Base-by-base conservation (phyloP, 2,113 vertebrate genomes). In the Vidua chalybeata region DNA sequence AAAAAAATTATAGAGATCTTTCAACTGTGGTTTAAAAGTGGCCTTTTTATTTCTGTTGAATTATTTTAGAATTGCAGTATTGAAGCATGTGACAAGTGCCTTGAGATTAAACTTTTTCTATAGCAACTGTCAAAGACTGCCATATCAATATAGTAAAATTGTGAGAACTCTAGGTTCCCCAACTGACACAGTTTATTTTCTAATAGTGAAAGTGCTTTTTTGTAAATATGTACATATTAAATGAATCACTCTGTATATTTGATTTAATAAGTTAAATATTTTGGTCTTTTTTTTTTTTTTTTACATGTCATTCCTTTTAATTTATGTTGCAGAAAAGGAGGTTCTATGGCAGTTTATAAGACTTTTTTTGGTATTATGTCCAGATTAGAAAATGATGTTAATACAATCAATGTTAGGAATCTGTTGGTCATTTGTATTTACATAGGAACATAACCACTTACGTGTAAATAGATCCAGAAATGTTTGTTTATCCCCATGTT, bases 241-340 rank as follows among this genome's bases (percentile, higher is more conserved):
- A 98, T 98, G 98, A 99, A 98, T 98, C 98, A 95, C 98, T 99
- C 98, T 99, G 99, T 99, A 99, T 99, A 99, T 99, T 99, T 99
- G 98, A 99, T 98, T 99, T 98, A 99, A 98, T 99, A 99, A 99
- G 98, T 98, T 99, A 99, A 98, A 98, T 96, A 97, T 98, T 98
- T 98, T 95, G 97, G 98, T 98, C 97, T 98, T 97, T 98, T 97
- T 35, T 35, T 97, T 94, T 94, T 54, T 58, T 97, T 98, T 97
- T 94, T 90, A 91, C 90, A 98, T 97, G 98, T 98, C 98, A 98
- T 98, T 99, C 98, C 98, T 98, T 98, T 98, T 98, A 97, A 95
- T 97, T 96, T 98, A 98, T 98, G 98, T 98, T 98, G 79, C 84
- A 97, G 97, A 97, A 96, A 95, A 98, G 98, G 97, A 98, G 95